Conservation (phyloP, 2,888 invertebrate genomes). For the Bombylius major region DNA sequence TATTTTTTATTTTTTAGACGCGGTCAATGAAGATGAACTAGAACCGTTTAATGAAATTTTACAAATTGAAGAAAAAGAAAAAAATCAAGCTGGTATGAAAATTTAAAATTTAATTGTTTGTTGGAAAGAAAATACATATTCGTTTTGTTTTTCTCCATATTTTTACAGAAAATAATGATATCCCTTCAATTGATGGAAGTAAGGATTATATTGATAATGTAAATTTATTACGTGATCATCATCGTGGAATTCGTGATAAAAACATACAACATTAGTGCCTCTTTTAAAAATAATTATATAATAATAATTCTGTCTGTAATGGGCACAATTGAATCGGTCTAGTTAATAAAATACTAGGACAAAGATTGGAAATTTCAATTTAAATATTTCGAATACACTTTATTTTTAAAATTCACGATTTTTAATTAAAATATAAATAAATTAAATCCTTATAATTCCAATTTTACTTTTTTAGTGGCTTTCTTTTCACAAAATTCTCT, state of each 20-base stretch:
- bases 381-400: too few relatives aligned
- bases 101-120: neutral
- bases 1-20: slow-evolving; percentile 44
- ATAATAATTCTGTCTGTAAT: too few relatives aligned
- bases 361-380: too few relatives aligned
- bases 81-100: slow-evolving; percentile 12
- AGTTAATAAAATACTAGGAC: too few relatives aligned
- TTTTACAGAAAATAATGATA: slow-evolving; percentile 30
- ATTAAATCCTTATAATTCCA: too few relatives aligned
- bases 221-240: slow-evolving; percentile 59
- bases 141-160: neutral
- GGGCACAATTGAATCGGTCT: too few relatives aligned
- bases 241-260: slow-evolving; percentile 63
- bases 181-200: slow-evolving; percentile 31
- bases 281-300: too few relatives aligned
- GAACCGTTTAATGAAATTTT: slow-evolving; percentile 60
- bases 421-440: too few relatives aligned
- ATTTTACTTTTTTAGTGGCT: too few relatives aligned
- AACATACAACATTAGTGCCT: too few relatives aligned
- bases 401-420: too few relatives aligned
- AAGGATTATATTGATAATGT: slow-evolving; percentile 53
- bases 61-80: slow-evolving; percentile 41
- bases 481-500: slow-evolving; percentile 12
- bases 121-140: neutral
- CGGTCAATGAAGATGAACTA: slow-evolving; percentile 57